Conservation (phyloP, 35 echinoderm and acorn worm species). For the Heliocidaris erythrogramma region DNA sequence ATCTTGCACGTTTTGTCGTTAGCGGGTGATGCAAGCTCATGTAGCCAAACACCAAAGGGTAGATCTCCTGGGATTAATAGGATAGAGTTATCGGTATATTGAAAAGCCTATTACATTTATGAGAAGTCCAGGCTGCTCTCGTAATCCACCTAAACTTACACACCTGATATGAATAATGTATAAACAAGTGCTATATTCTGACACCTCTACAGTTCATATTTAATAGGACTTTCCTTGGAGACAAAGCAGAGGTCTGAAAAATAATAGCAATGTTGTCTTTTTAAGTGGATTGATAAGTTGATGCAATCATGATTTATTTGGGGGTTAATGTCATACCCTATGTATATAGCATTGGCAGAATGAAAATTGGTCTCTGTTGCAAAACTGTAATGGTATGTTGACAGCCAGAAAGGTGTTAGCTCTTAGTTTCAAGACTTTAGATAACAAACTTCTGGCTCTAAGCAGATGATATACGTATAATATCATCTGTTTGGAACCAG, state of each 20-base stretch:
- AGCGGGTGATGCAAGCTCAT: conserved; percentile 29
- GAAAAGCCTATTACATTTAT: neutral
- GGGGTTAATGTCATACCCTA: neutral
- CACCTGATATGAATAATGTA: neutral
- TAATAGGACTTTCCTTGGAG: neutral
- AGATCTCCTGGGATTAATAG: neutral
- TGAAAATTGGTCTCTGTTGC: neutral
- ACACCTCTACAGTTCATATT: neutral
- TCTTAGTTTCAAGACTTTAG: no score
- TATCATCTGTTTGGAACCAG: no score
- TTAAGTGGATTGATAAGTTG: neutral
- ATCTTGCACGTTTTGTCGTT: conserved; percentile 1
- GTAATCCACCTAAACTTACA: neutral
- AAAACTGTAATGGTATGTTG: neutral
- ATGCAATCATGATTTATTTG: neutral
- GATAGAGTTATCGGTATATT: neutral
- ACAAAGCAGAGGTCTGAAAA: neutral
- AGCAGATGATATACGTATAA: no score
- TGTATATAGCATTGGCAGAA: neutral
- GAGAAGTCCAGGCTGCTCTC: neutral
- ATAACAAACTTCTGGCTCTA: no score
- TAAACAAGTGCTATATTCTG: neutral
- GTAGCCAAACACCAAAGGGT: conserved; percentile 15
- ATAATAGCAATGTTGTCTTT: neutral
- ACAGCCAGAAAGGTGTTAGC: no score